Base-by-base conservation (phyloP, 2,113 vertebrate species). In the Corynorhinus townsendii region DNA sequence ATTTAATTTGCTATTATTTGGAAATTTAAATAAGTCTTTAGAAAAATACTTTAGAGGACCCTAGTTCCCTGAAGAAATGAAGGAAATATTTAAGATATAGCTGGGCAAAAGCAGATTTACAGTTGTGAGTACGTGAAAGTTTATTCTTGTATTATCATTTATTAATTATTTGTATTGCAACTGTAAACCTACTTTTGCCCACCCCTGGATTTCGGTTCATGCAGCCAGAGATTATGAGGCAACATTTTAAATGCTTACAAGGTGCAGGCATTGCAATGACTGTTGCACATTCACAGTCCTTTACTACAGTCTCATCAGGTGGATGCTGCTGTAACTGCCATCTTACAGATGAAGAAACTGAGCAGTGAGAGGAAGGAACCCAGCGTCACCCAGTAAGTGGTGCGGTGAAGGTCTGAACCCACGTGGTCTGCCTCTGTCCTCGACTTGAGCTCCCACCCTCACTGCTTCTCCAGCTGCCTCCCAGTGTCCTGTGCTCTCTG, bases 1-100 rank as follows among this genome's bases (percentile, higher is more conserved):
- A 24, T 35, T 73, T 17, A n/a, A 85, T 66, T 52, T 85, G 45
- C 45, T 83, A 22, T 54, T 72, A 89, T 72, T 45, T 75, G 54
- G 62, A 93, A 83, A 75, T n/a, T 72, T 86, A 76, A 91, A 26
- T 19, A 28, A 11, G 40, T 43, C 66, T 89, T 96, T n/a, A 64
- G 88, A 90, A 90, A 83, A 90, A 56, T 54, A 30, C 33, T 16
- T n/a, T 90, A 94, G 54, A 81, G 35, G 33, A 47, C 54, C 33
- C n/a, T 47, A 71, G 26, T 76, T 91, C 30, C 66, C 72, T 45
- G 28, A 90, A 45, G 20, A 66, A 88, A 89, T 47, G 3, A 85
- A 94, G 49, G 80, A 30, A 64, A 90, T 24, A 2, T 43, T 43
- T 30, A 62, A 62, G 62, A 76, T 49, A 20, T 1, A 9, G 73